Conservation (phyloP, 2,888 invertebrate genomes). For the Xanthorhoe designata region DNA sequence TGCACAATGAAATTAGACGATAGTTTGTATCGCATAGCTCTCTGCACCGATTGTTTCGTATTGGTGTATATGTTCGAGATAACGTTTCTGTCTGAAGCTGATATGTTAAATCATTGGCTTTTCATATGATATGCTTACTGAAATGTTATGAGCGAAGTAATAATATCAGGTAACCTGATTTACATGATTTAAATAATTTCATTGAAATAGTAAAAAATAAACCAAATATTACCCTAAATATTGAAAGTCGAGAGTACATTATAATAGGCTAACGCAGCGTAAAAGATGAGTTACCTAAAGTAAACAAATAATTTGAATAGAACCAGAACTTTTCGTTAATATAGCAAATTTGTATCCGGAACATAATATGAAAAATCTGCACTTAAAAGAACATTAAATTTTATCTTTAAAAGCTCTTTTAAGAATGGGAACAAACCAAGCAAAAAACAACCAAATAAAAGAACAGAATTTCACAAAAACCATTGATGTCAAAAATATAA, state of each 20-base stretch:
- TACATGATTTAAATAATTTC: too few species aligned
- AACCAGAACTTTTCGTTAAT: background rate
- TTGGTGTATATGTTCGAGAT: slow-evolving; percentile 13
- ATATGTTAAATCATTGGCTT: slow-evolving; percentile 9
- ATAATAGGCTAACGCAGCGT: background rate
- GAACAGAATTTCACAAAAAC: background rate
- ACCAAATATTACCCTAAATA: too few species aligned
- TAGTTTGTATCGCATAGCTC: slow-evolving; percentile 27
- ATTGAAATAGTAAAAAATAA: too few species aligned
- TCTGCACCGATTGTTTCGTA: slow-evolving; percentile 19
- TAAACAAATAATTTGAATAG: background rate
- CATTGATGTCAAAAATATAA: background rate
- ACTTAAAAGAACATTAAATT: too few species aligned
- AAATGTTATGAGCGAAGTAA: background rate
- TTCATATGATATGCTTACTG: background rate
- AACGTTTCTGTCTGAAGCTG: background rate
- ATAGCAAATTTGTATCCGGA: background rate
- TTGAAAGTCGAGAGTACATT: too few species aligned
- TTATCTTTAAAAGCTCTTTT: too few species aligned
- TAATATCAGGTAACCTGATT: too few species aligned
- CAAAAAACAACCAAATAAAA: background rate
- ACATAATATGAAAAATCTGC: background rate
- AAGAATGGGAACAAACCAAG: background rate
- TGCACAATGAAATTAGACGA: slow-evolving; percentile 34
- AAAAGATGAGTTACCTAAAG: background rate